Evolutionary conservation across 2,888 invertebrate genomes (phyloP), one percentile per base, ranked within the genome.

Genomic region (Eupeodes luniger): DNA sequence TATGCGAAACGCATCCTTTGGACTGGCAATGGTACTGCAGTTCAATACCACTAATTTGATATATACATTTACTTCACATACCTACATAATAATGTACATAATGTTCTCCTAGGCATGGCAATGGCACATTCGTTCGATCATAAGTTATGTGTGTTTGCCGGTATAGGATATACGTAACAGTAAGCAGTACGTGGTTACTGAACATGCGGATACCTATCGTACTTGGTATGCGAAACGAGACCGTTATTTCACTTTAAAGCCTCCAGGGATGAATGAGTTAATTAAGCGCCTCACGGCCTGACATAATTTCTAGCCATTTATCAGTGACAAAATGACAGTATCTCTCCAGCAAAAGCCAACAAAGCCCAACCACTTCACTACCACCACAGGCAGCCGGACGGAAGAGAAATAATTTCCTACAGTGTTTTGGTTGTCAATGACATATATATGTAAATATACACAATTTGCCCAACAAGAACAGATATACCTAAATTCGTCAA

Each of bases 271-370:
- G 91, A 92, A 92, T 92, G 91, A 92, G 92, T 92, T 92, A 92
- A 92, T 92, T 92, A 92, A 92, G 92, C 90, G 91, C 91, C 92
- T 90, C 91, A 91, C 91, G 91, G 91, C 91, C 91, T 90, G 91
- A 91, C 92, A 93, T 93, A 92, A 93, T 93, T 92, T 91, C 90
- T 90, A 91, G 91, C 91, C 92, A 92, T 93, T 93, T 93, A 92
- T 93, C 92, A 93, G 92, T 91, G 91, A 91, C 90, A 90, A 91
- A 91, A 89, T 91, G 91, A 90, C 91, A 90, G 90, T 91, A 90
- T 89, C 90, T 90, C 84, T 66, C 53, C 79, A 69, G 85, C 81
- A 78, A 61, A 84, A 72, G 85, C 55, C 77, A 81, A 84, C 87
- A 87, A 77, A 81, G 74, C 61, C 72, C 53, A 80, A 69, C 80